Conservation (phyloP, 2,113 vertebrate species). For the Petrocephalus microphthalmus region DNA sequence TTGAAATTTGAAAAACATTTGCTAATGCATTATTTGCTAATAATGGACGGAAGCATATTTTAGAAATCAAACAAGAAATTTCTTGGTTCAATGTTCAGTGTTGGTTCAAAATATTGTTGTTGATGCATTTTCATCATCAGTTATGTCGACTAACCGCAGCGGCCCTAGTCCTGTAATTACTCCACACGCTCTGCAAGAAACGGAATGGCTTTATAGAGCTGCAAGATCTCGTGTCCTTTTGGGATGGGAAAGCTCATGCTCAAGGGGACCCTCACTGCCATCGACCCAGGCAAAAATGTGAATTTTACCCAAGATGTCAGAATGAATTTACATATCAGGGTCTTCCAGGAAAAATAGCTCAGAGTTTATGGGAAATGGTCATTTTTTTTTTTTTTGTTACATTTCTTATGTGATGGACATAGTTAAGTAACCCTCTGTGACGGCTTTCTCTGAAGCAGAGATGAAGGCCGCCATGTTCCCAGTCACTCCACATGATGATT, state of each 20-base stretch:
- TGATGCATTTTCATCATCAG: too few species aligned
- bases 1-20: too few species aligned
- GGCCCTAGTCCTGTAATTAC: neutral
- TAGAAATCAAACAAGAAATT: too few species aligned
- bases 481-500: neutral
- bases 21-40: too few species aligned
- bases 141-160: too few species aligned
- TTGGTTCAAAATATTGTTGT: too few species aligned
- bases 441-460: neutral
- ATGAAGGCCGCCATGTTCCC: neutral
- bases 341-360: neutral
- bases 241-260: neutral
- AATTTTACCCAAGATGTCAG: neutral
- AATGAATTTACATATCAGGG: neutral
- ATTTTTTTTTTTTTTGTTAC: neutral
- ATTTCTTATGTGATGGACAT: neutral
- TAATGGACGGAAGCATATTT: too few species aligned
- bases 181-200: neutral
- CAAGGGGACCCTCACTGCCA: neutral
- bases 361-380: neutral
- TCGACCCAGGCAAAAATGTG: neutral
- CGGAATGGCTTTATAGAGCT: neutral
- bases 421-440: neutral
- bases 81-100: too few species aligned
- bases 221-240: neutral